Evolutionary conservation across 2,888 invertebrate genomes (phyloP), one percentile per base, ranked within the genome.

Genomic region (Cheilosia variabilis): DNA sequence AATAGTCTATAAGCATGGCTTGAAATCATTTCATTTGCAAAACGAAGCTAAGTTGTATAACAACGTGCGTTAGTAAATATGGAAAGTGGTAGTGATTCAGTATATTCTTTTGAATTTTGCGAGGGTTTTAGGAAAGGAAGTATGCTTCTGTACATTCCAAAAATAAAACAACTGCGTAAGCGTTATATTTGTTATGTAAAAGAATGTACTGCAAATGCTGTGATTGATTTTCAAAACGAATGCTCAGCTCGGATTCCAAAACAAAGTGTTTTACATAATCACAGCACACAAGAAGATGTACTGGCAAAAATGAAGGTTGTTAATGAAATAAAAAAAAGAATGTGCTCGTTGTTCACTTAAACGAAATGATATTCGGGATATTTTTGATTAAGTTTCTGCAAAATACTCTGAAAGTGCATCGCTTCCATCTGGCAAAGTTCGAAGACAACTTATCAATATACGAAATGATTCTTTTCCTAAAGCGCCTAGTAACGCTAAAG

Each of bases 91-190:
- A 27, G 27, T 27, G 6, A 27, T 27, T 27, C 27, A 27, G 34
- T 10, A 34, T 34, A 10, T 10, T 34, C 34, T 9, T 43, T 43
- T 43, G 43, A 43, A n/a, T n/a, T n/a, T n/a, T n/a, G n/a, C 2
- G 6, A 43, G n/a, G n/a, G 27, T 27, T 31, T 55, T 55, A 55
- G n/a, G 53, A 55, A 27, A 55, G 53, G n/a, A 55, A 55, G 27
- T n/a, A n/a, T 55, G 9, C 31, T 55, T 55, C 2, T 55, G 15
- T 27, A 27, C 15, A 27, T 24, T n/a, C 27, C 15, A 55, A n/a
- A 27, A 27, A n/a, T 55, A 55, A 27, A 13, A 55, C 34, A 55
- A 17, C 31, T 55, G 43, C n/a, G 43, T 5, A 43, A n/a, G n/a
- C 1, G 43, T 4, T 43, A 43, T n/a, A 43, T 43, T n/a, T 43